Base-by-base conservation (phyloP, 1,140 invertebrate species). In the Drosophila leontia region DNA sequence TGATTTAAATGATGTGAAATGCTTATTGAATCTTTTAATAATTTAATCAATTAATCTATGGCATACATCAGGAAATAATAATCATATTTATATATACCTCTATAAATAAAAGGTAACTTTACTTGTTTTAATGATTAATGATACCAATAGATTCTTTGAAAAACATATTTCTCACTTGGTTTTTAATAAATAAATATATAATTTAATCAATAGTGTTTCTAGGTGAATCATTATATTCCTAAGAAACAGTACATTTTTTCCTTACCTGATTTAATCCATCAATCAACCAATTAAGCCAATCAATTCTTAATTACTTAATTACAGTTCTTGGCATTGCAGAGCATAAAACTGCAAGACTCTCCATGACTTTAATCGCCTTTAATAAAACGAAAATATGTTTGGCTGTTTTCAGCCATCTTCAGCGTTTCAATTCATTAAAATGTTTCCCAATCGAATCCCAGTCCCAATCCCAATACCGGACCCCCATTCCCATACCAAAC, bases 401-500 rank as follows among this genome's bases (percentile, higher is more conserved):
- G 23, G 12, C 41, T 75, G 39, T 53, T 62, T 63, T 59, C 68
- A 50, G 37, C 57, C 51, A 65, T 79, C 63, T 65, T 65, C 44
- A 80, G 69, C 62, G 59, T 69, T 84, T 84, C 62, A 85, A 84
- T 82, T 85, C 82, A 82, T 85, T 86, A 86, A 85, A 85, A 85
- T 86, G 68, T 82, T 78, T 84, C 11, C 59, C 34, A 39, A 60
- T 74, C 29, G 45, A 12, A 23, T 57, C 29, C 26, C 19, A 62
- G 29, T 26, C 9, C 23, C 39, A 68, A n/a, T 37, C 42, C 64
- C 44, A 32, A 23, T 37, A 17, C 45, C 29, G 17, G 42, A 53
- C 26, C 41, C 35, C 51, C 72, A 75, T 56, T 57, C 39, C 47
- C 42, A 70, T 56, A 15, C 55, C 65, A 60, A 47, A 37, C 47